Conservation (phyloP, 2,113 vertebrate species). For the Atherinomorus stipes region DNA sequence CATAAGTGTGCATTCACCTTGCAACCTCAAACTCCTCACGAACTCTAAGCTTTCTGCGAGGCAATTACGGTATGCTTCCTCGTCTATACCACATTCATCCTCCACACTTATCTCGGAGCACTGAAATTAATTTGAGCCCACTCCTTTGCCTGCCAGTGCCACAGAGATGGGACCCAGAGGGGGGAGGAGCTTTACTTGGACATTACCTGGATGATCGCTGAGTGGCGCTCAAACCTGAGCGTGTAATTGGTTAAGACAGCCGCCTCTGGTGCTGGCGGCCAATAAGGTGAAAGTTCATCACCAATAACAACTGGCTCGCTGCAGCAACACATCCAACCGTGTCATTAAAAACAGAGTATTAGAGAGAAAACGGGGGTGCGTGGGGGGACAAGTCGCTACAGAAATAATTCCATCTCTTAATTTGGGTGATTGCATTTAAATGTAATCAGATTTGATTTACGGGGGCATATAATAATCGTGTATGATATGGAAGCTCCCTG, state of each 20-base stretch:
- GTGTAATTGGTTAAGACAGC: conserved; percentile 84
- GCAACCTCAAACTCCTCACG: conserved; percentile 39
- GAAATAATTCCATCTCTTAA: conserved; percentile 67
- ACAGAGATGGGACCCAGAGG: conserved; percentile 49
- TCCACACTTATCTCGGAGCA: conserved; percentile 67
- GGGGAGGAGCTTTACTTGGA: conserved; percentile 69
- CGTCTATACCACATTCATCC: conserved; percentile 52
- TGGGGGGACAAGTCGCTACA: conserved; percentile 27
- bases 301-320: conserved; percentile 74
- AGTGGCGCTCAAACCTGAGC: conserved; percentile 79
- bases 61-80: conserved; percentile 60
- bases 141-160: conserved; percentile 38
- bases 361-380: conserved; percentile 30
- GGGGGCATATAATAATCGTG: conserved; percentile 37
- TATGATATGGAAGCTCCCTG: conserved; percentile 20
- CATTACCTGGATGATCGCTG: conserved; percentile 79
- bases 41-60: conserved; percentile 52
- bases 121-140: conserved; percentile 73
- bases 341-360: conserved; percentile 74
- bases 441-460: conserved; percentile 66
- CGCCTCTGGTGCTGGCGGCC: conserved; percentile 76
- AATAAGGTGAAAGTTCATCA: conserved; percentile 82
- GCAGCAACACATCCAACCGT: conserved; percentile 59
- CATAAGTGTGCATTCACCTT: conserved; percentile 16
- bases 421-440: conserved; percentile 68